Base-by-base conservation (phyloP, 2,888 invertebrate species). In the Scaptomyza tumidula region DNA sequence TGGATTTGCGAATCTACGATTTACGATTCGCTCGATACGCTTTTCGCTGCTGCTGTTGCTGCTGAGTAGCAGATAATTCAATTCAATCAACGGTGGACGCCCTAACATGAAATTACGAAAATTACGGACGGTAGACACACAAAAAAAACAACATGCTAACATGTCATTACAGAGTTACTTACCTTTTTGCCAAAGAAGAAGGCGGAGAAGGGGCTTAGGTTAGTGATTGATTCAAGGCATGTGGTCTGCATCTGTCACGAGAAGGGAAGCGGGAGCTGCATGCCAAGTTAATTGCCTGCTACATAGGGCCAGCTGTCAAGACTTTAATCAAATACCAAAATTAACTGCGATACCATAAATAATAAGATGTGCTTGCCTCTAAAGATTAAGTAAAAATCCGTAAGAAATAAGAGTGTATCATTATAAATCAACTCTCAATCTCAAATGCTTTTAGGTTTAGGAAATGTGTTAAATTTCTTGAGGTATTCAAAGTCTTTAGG, bases 41-140 rank as follows among this genome's bases (percentile, higher is more conserved):
- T 52, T 58, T 24, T 53, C 46, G 59, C 57, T 33, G 2, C 10
- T 10, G 3, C 61, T 37, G 11, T 29, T 29, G 37, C n/a, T 24
- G n/a, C 35, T 35, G 68, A 77, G 49, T 71, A 68, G 60, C 69
- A 58, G 64, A 54, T 75, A 64, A 78, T 84, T 85, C 68, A 54
- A 83, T 88, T 86, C 89, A 84, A 85, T 88, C 85, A 86, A 86
- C 85, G 62, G 77, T 59, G 73, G 71, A 75, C 86, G 75, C 86
- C 80, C 88, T 78, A 84, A 88, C 75, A 73, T 81, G 67, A 67
- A 75, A 86, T 88, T 86, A 87, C 58, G 57, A 79, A 86, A 86
- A 86, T 86, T 81, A 80, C 71, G 72, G 61, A 35, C 50, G 39
- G 6, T 24, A n/a, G 53, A 53, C 48, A 56, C 41, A 29, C 54